Percentiles rank a stretch among this genome's conserved stretches.
Conservation (phyloP, 2,113 vertebrate species). For the Pterophyllum scalare region DNA sequence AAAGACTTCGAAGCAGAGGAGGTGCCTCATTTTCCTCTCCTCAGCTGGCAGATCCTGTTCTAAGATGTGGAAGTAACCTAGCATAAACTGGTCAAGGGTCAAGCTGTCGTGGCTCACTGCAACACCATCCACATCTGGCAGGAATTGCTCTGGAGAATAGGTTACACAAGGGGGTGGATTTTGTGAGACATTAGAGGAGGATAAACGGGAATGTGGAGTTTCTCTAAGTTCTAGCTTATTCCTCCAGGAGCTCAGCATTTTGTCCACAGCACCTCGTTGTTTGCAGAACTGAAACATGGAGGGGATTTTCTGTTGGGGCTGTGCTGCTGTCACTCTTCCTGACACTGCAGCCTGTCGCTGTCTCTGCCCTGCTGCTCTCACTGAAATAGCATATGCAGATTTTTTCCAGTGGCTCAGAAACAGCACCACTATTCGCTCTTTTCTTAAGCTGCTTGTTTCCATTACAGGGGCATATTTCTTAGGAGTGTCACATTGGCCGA, state of each 20-base stretch:
- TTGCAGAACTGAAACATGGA: conserved; percentile 80
- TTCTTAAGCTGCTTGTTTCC: conserved; percentile 84
- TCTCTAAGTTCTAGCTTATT: conserved; percentile 40
- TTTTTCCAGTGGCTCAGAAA: conserved; percentile 95
- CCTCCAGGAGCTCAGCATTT: conserved; percentile 86
- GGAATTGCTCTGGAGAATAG: conserved; percentile 91
- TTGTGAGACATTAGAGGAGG: conserved; percentile 55
- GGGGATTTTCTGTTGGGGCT: conserved; percentile 33
- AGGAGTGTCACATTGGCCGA: not conserved
- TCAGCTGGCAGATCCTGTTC: conserved; percentile 87
- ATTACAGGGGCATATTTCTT: conserved; percentile 67
- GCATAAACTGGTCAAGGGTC: conserved; percentile 93
- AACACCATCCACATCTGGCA: conserved; percentile 80
- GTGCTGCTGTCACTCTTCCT: conserved; percentile 15
- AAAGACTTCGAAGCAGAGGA: conserved; percentile 96
- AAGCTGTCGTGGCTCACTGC: conserved; percentile 82
- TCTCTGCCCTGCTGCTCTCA: conserved; percentile 65
- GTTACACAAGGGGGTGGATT: conserved; percentile 55
- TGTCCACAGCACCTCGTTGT: conserved; percentile 82
- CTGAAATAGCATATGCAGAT: conserved; percentile 82
- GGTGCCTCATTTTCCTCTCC: conserved; percentile 90
- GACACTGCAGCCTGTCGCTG: conserved; percentile 45
- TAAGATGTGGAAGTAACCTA: conserved; percentile 95
- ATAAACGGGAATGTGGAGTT: not conserved
- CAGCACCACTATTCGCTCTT: conserved; percentile 90